phyloP scores from a whole-genome alignment of 2,888 invertebrate species.

The Ectobius pallidus region DNA sequence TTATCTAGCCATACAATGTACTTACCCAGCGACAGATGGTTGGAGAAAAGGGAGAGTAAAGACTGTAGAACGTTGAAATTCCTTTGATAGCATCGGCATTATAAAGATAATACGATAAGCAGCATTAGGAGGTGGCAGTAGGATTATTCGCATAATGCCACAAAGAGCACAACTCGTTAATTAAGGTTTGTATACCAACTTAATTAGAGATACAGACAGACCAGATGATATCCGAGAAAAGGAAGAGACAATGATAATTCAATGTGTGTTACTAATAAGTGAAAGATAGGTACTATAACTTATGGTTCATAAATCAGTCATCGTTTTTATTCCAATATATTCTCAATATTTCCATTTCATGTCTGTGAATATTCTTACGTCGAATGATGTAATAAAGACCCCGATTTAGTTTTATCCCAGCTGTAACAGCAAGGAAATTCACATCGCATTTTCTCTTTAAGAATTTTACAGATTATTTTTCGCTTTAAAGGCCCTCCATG shows the following conservation, averaged over 20 bases:
- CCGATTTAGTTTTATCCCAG: no score
- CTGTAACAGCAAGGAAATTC: no score
- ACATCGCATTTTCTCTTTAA: no score
- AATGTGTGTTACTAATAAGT: neutral
- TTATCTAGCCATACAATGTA: neutral
- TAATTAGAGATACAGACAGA: neutral
- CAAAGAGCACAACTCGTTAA: neutral
- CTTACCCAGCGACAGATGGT: neutral
- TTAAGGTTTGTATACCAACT: constrained; percentile 12
- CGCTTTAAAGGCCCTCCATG: no score
- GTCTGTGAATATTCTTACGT: no score
- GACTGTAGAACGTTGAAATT: neutral
- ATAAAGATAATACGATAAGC: neutral
- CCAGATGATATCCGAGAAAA: neutral
- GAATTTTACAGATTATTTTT: no score
- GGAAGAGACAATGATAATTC: neutral
- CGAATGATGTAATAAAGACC: no score
- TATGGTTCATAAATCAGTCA: no score
- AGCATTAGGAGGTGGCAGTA: neutral
- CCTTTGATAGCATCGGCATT: neutral
- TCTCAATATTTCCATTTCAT: no score
- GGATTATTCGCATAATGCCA: neutral
- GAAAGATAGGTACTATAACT: no score
- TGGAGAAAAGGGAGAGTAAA: neutral
- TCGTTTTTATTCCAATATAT: no score